phyloP scores from a whole-genome alignment of 2,113 vertebrate genomes.

The Hippopotamus amphibius region DNA sequence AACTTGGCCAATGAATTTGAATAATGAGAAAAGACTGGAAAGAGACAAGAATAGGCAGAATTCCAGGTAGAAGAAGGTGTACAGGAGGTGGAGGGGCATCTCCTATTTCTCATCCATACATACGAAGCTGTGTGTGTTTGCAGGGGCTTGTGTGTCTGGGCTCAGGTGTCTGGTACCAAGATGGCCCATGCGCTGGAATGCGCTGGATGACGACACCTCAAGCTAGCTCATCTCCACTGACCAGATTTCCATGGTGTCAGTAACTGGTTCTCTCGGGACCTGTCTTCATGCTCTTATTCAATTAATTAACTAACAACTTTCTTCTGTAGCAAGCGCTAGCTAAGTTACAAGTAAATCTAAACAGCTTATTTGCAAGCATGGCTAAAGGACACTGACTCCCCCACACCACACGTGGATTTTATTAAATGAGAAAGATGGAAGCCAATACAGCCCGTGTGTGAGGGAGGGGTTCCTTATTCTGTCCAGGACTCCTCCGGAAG shows the following conservation, averaged over 20 bases:
- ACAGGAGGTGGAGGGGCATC: not conserved
- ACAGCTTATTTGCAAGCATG: not conserved
- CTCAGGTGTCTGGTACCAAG: accelerated
- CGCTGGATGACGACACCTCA: accelerated
- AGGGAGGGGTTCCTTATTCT: not conserved
- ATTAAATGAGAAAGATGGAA: not conserved
- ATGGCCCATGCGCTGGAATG: accelerated
- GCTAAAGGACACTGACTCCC: accelerated
- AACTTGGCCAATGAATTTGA: not conserved
- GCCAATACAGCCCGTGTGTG: not conserved
- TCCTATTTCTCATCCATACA: accelerated
- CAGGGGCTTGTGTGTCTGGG: accelerated
- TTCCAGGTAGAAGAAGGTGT: accelerated
- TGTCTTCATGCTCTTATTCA: too few species aligned
- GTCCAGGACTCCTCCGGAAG: not conserved
- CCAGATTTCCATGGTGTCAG: not conserved
- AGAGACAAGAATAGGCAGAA: not conserved
- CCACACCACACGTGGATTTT: not conserved
- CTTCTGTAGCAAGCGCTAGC: not conserved
- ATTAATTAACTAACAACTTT: not conserved
- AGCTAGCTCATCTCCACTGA: accelerated
- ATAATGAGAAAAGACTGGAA: too few species aligned
- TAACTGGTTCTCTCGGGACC: not conserved
- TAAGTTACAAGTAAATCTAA: not conserved
- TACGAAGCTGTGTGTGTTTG: accelerated